These are phyloP conservation scores for Stenodera caucasica DNA, from an alignment of 2,888 invertebrate genomes.

Conservation along the genomic window DNA sequence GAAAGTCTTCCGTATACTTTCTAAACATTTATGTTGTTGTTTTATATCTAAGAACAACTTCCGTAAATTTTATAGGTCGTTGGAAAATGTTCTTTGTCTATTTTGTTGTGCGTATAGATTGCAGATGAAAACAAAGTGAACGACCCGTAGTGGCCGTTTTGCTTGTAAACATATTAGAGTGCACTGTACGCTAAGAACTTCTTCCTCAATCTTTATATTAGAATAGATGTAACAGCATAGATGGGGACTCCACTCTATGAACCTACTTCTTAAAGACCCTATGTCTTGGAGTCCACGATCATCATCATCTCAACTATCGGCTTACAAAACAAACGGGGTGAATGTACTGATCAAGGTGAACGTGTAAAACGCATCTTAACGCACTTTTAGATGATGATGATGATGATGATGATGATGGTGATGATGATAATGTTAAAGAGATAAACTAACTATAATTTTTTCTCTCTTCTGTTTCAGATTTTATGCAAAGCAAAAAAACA, in stretches of 20 bases:
- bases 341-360: slow-evolving; percentile 47
- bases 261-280: background rate
- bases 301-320: slow-evolving; percentile 20
- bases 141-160: slow-evolving; percentile 37
- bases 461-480: slow-evolving; percentile 61
- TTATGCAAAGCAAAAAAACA: slow-evolving; percentile 65
- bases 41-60: slow-evolving; percentile 10
- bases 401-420: background rate
- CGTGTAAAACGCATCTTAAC: slow-evolving; percentile 30
- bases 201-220: background rate
- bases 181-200: slow-evolving; percentile 15
- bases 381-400: slow-evolving; percentile 7
- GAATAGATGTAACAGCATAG: background rate
- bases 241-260: background rate
- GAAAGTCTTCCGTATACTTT: background rate
- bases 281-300: background rate
- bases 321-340: slow-evolving; percentile 32
- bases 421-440: background rate
- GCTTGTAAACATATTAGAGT: slow-evolving; percentile 30
- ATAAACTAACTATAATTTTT: background rate
- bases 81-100: slow-evolving; percentile 22
- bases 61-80: slow-evolving; percentile 15
- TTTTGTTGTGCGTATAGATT: slow-evolving; percentile 5
- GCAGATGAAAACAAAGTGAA: slow-evolving; percentile 40
- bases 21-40: background rate